Conservation (phyloP, 2,888 invertebrate genomes). For the Hartigia nigra region DNA sequence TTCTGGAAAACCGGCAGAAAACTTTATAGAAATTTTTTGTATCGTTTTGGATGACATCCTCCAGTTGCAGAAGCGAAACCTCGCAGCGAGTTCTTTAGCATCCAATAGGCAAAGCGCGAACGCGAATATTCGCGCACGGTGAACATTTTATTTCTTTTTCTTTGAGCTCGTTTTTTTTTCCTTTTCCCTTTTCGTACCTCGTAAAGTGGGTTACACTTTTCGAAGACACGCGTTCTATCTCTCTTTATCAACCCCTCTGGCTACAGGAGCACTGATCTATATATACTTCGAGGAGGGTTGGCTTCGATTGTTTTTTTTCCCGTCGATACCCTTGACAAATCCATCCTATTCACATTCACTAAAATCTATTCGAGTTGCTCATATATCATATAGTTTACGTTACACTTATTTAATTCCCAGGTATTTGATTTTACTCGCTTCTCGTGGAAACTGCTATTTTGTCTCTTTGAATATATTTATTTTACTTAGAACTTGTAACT, state of each 20-base stretch:
- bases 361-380: neutral
- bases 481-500: neutral
- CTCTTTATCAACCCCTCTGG: neutral
- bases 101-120: neutral
- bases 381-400: neutral
- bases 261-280: neutral
- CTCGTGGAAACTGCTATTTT: no score
- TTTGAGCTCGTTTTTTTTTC: neutral
- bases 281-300: neutral
- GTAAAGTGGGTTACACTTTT: neutral
- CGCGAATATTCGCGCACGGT: neutral
- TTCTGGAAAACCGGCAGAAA: neutral
- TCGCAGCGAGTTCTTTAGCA: neutral
- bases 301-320: neutral
- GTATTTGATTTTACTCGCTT: no score
- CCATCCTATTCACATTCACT: neutral
- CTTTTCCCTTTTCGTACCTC: neutral
- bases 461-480: no score
- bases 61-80: neutral
- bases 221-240: neutral
- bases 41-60: neutral
- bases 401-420: neutral
- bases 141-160: neutral
- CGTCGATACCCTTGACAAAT: neutral
- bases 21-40: neutral